Evolutionary conservation across 1,140 invertebrate genomes (phyloP).

Genomic region (Lerema accius): DNA sequence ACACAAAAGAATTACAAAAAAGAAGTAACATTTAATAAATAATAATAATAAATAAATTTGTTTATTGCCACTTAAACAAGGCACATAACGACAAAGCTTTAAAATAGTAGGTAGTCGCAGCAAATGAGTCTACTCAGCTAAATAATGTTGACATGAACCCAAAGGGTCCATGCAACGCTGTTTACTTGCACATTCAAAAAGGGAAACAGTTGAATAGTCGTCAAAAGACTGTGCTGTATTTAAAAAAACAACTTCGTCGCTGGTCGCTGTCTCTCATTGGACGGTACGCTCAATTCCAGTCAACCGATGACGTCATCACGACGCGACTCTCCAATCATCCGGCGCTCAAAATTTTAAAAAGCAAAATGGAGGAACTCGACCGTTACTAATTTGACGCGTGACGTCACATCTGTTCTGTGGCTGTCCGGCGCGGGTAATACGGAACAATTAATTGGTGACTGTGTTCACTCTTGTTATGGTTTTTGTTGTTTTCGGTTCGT

Average conservation of each 20-base stretch:
- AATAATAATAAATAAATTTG: no score
- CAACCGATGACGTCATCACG: conserved; percentile 59
- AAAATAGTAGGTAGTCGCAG: no score
- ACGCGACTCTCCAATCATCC: conserved; percentile 71
- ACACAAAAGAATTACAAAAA: no score
- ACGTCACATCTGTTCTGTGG: conserved; percentile 71
- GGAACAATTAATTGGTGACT: conserved; percentile 58
- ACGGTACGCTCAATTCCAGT: conserved; percentile 52
- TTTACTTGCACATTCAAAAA: background rate
- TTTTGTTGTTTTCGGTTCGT: conserved; percentile 27
- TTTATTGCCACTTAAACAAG: no score
- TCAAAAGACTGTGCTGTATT: conserved; percentile 20
- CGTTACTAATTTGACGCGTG: conserved; percentile 77
- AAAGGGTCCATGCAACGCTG: no score
- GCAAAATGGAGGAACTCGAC: conserved; percentile 64
- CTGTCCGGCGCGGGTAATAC: conserved; percentile 49
- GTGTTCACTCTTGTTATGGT: conserved; percentile 27
- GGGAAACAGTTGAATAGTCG: background rate
- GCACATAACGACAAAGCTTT: no score
- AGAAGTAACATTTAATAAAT: no score
- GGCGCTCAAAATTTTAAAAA: conserved; percentile 73
- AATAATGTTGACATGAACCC: no score
- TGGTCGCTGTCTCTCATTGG: conserved; percentile 42
- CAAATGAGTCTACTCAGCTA: no score
- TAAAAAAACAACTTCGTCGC: conserved; percentile 37